A percentile compares a stretch with the other conserved stretches of the same genome.
Conservation (phyloP, 1,140 invertebrate genomes). For the Danaus plexippus region DNA sequence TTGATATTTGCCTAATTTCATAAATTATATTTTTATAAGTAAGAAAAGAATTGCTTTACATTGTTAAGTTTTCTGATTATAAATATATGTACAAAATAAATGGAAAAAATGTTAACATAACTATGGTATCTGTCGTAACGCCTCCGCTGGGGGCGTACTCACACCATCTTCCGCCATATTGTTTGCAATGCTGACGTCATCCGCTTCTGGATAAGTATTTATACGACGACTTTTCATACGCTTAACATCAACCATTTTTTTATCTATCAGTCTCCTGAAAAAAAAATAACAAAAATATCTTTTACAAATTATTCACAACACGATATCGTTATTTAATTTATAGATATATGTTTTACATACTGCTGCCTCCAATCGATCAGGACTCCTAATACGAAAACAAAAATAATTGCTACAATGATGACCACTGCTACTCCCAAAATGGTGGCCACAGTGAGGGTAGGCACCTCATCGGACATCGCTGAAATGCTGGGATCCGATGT, state of each 20-base stretch:
- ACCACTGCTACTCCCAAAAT: constrained; percentile 70
- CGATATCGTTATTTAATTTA: not conserved
- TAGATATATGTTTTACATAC: constrained; percentile 33
- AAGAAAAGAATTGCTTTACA: no score
- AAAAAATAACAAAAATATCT: not conserved
- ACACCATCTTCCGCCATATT: constrained; percentile 46
- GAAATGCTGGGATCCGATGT: constrained; percentile 45
- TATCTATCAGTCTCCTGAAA: constrained; percentile 46
- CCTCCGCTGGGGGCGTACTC: constrained; percentile 40
- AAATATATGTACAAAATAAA: constrained; percentile 2
- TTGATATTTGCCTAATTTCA: no score
- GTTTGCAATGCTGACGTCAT: constrained; percentile 44
- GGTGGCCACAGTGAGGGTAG: constrained; percentile 62
- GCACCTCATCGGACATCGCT: constrained; percentile 40
- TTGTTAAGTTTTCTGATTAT: no score
- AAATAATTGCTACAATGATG: constrained; percentile 70
- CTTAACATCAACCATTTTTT: constrained; percentile 48
- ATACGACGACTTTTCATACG: constrained; percentile 35
- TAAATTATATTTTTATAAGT: no score
- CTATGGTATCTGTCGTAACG: constrained; percentile 35
- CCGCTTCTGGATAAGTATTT: constrained; percentile 29
- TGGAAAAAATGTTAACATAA: not conserved
- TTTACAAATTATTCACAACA: no score
- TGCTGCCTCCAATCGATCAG: constrained; percentile 68
- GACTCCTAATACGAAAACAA: constrained; percentile 74